Evolutionary conservation across 2,113 vertebrate species (phyloP), one percentile per base, ranked within the genome.

Genomic region (Leucosticte australis): DNA sequence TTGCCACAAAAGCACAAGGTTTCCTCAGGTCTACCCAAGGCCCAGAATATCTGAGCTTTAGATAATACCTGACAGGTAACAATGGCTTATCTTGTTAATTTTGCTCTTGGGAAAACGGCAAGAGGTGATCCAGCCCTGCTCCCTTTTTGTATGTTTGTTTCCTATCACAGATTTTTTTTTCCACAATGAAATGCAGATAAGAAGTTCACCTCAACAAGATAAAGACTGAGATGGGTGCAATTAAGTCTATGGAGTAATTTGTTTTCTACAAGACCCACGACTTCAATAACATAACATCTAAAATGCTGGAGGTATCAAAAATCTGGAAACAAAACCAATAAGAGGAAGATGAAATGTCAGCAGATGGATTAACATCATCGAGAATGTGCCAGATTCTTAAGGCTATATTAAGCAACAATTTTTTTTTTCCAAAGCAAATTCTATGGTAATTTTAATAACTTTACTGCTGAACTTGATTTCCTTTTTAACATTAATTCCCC

Each of bases 261-360:
- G 96, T 94, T 96, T 96, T 96, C 94, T 96, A 95, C 92, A 90
- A 92, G 93, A 87, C 90, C 88, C 71, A 83, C 69, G 94, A 90
- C 94, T 97, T 97, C 90, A 95, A 95, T 95, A 97, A 95, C 89
- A 91, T 92, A 95, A 92, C 82, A 95, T 93, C 94, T 86, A 97
- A 95, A 96, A 90, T 94, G 95, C 97, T 97, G 92, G 89, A 95
- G 95, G 94, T 95, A 92, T 96, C 90, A 96, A 92, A 95, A 96
- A 96, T 74, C 93, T 96, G 91, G 85, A 95, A 97, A 73, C 70
- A 96, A 96, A 94, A 89, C 92, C 92, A 95, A 75, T 93, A 94
- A 90, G 89, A 83, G 47, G 59, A 95, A 95, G 83, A 95, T 91
- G 94, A 97, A 94, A 96, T 94, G 90, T 96, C 95, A 94, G 95